These are phyloP conservation scores for Brachyrhaphis roseni DNA, from an alignment of 2,797 vertebrate genomes.

Conservation along the genomic window DNA sequence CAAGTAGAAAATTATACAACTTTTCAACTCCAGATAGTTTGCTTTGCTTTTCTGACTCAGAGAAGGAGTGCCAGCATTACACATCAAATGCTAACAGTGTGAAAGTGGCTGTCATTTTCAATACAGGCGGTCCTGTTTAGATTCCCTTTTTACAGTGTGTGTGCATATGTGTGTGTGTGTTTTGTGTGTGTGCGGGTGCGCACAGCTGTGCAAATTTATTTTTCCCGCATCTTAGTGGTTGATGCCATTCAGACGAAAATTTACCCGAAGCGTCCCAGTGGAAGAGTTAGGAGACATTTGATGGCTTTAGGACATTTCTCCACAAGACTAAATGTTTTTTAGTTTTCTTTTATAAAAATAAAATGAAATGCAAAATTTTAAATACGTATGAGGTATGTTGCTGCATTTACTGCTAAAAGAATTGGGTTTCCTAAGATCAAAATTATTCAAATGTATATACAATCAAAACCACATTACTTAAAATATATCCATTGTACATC, in stretches of 20 bases:
- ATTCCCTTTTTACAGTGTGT: slow-evolving; percentile 37
- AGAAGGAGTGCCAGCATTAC: slow-evolving; percentile 25
- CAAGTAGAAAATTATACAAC: slow-evolving; percentile 19
- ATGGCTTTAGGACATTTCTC: slow-evolving; percentile 19
- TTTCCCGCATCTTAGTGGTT: slow-evolving; percentile 60
- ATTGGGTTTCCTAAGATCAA: background rate
- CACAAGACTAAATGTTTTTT: slow-evolving; percentile 5
- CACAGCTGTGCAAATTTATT: slow-evolving; percentile 56
- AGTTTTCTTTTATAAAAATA: slow-evolving; percentile 2
- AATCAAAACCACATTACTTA: background rate
- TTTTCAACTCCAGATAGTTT: slow-evolving; percentile 39
- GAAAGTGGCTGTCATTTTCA: slow-evolving; percentile 40
- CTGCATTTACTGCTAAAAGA: background rate
- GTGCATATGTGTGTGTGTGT: background rate
- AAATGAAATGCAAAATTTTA: background rate
- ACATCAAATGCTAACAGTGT: slow-evolving; percentile 43
- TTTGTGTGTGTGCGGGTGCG: slow-evolving; percentile 6
- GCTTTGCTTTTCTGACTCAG: slow-evolving; percentile 18
- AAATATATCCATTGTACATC: background rate
- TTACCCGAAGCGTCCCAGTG: slow-evolving; percentile 46
- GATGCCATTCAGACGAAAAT: slow-evolving; percentile 49
- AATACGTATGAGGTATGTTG: background rate
- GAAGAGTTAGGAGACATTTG: slow-evolving; percentile 41
- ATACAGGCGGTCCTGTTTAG: slow-evolving; percentile 38
- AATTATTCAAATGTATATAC: background rate